Conservation (phyloP, 2,797 vertebrate genomes). For the Sorex maritimensis region DNA sequence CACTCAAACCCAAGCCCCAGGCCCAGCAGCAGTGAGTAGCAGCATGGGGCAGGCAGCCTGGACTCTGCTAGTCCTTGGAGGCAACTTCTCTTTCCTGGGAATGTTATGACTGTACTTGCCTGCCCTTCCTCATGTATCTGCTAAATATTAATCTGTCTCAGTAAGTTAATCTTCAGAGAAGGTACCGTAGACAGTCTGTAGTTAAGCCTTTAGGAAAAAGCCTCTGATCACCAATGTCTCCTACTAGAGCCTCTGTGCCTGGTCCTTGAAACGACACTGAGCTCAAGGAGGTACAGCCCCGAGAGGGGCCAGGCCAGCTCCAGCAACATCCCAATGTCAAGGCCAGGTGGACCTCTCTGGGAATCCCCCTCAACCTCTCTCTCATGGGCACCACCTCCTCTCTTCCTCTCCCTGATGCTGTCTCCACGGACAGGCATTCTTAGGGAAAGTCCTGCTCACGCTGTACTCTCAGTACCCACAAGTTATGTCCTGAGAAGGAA, state of each 20-base stretch:
- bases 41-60: background rate
- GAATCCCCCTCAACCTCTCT: background rate
- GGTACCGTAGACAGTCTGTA: background rate
- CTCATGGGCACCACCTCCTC: background rate
- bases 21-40: background rate
- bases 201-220: no score
- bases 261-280: background rate
- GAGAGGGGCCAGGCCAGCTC: background rate
- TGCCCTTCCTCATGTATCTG: constrained; percentile 20
- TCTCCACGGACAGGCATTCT: no score
- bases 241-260: background rate
- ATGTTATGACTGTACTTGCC: background rate
- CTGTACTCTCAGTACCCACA: background rate
- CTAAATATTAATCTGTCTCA: no score
- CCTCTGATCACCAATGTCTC: no score
- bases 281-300: no score
- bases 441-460: background rate
- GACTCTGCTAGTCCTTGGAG: background rate
- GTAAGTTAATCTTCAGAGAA: constrained; percentile 40
- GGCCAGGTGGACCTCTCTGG: no score
- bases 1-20: fast-evolving
- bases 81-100: constrained; percentile 17
- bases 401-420: background rate
- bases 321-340: no score
- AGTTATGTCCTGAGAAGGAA: background rate